These are phyloP conservation scores for Colossoma macropomum DNA, from an alignment of 2,113 vertebrate species.

Conservation along the genomic window DNA sequence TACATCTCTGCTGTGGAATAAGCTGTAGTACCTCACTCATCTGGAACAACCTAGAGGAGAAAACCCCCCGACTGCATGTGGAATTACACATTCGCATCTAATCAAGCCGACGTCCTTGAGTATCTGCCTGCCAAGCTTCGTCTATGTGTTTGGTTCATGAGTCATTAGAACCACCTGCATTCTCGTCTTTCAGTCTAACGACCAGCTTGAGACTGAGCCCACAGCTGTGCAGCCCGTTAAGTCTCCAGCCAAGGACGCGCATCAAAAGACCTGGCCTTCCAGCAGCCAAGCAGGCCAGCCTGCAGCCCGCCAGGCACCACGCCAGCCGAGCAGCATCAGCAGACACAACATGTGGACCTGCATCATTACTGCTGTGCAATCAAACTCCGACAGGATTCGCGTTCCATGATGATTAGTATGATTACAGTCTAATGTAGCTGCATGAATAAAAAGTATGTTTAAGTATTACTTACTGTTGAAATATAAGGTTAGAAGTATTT, in stretches of 20 bases:
- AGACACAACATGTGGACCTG: slow-evolving; percentile 37
- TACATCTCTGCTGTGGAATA: background rate
- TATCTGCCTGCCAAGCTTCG: slow-evolving; percentile 3
- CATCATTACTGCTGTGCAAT: slow-evolving; percentile 13
- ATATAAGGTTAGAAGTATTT: background rate
- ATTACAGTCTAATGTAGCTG: background rate
- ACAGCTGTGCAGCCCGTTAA: slow-evolving; percentile 56
- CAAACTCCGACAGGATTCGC: background rate
- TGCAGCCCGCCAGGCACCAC: background rate
- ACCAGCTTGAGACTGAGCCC: slow-evolving; percentile 57
- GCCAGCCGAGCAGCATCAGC: slow-evolving; percentile 20
- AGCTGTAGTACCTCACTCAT: background rate
- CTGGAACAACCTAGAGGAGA: background rate
- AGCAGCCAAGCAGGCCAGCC: background rate
- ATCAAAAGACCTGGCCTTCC: background rate
- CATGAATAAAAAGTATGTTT: background rate
- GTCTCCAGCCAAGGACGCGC: slow-evolving; percentile 26
- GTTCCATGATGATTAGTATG: slow-evolving; percentile 6
- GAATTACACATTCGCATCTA: background rate
- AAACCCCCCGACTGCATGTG: background rate
- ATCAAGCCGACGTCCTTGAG: slow-evolving; percentile 4
- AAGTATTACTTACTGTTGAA: background rate
- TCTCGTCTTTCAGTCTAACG: slow-evolving; percentile 60
- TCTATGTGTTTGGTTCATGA: slow-evolving; percentile 21
- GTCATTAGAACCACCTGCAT: slow-evolving; percentile 44